These are phyloP conservation scores for Cuniculus paca DNA, from an alignment of 2,797 vertebrate genomes.

Conservation along the genomic window DNA sequence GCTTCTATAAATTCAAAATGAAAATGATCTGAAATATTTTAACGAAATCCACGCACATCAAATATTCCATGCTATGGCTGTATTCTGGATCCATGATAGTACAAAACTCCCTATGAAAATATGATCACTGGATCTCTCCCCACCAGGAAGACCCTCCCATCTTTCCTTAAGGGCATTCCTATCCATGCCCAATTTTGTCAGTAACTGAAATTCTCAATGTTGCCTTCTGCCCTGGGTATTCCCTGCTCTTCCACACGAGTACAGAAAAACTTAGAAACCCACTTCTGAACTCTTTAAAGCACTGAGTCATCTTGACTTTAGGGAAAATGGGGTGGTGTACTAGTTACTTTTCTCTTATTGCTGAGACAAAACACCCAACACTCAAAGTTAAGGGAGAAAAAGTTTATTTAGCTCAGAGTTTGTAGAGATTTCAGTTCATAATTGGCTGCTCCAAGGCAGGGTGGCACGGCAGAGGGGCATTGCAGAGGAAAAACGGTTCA, in stretches of 20 bases:
- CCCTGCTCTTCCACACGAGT: background rate
- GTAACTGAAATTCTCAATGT: background rate
- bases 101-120: background rate
- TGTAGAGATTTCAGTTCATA: background rate
- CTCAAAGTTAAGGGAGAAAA: background rate
- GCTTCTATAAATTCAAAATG: constrained; percentile 69
- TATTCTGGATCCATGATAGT: background rate
- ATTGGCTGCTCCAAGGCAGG: background rate
- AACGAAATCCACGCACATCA: constrained; percentile 41
- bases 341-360: background rate
- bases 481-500: background rate
- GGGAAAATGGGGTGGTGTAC: background rate
- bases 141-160: background rate
- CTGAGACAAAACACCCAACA: background rate
- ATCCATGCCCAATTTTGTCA: background rate
- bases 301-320: background rate
- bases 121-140: background rate
- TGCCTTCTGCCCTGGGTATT: background rate
- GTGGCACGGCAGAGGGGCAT: background rate
- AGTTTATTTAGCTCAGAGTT: background rate
- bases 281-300: constrained; percentile 27
- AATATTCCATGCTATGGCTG: background rate
- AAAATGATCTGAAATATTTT: constrained; percentile 73
- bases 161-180: constrained; percentile 32
- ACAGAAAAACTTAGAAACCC: constrained; percentile 4